A percentile compares a stretch with the other conserved stretches of the same genome.
Evolutionary conservation across 2,113 vertebrate genomes (phyloP).

Genomic region (Fulica atra): DNA sequence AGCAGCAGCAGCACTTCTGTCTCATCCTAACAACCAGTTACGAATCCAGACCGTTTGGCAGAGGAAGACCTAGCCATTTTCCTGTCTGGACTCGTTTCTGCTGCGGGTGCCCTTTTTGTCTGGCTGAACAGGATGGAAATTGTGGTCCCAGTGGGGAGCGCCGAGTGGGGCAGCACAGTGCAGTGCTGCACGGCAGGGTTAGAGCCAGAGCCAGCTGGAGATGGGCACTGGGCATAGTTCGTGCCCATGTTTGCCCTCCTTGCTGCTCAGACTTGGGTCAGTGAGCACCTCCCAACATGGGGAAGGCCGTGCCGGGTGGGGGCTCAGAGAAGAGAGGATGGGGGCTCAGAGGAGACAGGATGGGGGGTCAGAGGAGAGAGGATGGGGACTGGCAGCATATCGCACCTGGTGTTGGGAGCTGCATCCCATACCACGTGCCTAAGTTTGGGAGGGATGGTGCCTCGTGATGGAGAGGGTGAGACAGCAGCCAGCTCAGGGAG

Average conservation of each 20-base stretch:
- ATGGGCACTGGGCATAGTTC: background rate
- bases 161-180: fast-evolving
- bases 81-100: background rate
- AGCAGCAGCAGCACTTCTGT: background rate
- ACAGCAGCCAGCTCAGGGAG: background rate
- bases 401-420: background rate
- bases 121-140: background rate
- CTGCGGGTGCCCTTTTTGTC: background rate
- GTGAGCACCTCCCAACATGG: fast-evolving
- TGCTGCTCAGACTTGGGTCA: background rate
- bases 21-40: background rate
- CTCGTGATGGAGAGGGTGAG: background rate
- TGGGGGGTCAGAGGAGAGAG: background rate
- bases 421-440: fast-evolving
- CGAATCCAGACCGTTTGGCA: constrained; percentile 30
- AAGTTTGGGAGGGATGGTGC: background rate
- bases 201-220: background rate
- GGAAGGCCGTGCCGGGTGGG: background rate
- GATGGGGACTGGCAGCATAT: background rate
- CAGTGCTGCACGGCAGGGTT: background rate
- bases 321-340: background rate
- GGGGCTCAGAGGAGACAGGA: background rate
- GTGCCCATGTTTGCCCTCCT: background rate
- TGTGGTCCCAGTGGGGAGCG: background rate
- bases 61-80: background rate